phyloP scores from a whole-genome alignment of 2,888 invertebrate genomes.

The Oligia strigilis region DNA sequence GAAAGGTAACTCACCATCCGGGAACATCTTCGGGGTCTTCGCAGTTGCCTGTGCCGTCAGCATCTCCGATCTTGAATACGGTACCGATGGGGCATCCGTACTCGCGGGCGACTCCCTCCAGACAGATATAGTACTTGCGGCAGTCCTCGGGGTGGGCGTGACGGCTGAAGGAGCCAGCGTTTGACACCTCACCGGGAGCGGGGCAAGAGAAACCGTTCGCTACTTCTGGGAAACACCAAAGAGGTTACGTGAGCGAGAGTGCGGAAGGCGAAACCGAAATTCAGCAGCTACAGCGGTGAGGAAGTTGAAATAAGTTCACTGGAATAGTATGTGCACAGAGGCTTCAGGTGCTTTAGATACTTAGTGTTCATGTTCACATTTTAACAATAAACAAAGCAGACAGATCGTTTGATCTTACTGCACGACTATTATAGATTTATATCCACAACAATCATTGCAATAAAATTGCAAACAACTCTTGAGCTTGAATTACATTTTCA shows the following conservation, averaged over 20 bases:
- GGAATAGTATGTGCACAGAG: constrained; percentile 62
- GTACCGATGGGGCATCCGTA: constrained; percentile 99
- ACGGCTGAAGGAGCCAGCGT: constrained; percentile 97
- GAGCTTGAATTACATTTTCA: constrained; percentile 52
- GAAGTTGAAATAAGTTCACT: constrained; percentile 68
- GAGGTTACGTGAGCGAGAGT: constrained; percentile 81
- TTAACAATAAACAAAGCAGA: constrained; percentile 1
- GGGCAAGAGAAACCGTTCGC: constrained; percentile 97
- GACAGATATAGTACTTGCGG: constrained; percentile 98
- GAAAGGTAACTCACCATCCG: constrained; percentile 94
- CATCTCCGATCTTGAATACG: constrained; percentile 98
- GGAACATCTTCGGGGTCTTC: constrained; percentile 98
- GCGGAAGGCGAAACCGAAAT: constrained; percentile 79
- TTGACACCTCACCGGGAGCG: constrained; percentile 94
- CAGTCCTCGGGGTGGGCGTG: constrained; percentile 98
- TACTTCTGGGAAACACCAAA: constrained; percentile 93
- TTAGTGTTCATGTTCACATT: constrained; percentile 1
- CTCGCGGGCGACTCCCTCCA: constrained; percentile 97
- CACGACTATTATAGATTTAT: constrained; percentile 14
- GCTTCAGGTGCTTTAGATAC: constrained; percentile 34
- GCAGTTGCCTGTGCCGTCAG: constrained; percentile 97
- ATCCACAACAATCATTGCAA: constrained; percentile 34
- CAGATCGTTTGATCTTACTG: constrained; percentile 21
- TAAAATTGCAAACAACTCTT: constrained; percentile 48
- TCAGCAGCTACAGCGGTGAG: constrained; percentile 72